Evolutionary conservation across 2,888 invertebrate species (phyloP).

Genomic region (Eupithecia exiguata): DNA sequence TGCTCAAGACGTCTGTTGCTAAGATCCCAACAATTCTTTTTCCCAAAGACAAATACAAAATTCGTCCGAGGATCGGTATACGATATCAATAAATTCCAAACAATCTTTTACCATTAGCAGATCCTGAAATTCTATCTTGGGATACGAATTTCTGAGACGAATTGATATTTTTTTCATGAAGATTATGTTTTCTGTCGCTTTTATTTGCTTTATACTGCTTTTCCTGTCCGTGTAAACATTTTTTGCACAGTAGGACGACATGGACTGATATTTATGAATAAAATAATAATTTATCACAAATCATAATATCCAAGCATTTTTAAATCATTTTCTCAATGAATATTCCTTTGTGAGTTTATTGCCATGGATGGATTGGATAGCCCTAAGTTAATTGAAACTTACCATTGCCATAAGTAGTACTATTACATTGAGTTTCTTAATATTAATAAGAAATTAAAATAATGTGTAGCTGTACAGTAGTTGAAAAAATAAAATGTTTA

Average conservation of each 20-base stretch:
- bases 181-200: constrained; percentile 46
- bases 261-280: not conserved
- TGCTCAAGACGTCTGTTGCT: not conserved
- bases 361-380: too few species aligned
- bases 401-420: too few species aligned
- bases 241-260: not conserved
- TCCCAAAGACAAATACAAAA: constrained; percentile 25
- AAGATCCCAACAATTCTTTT: constrained; percentile 13
- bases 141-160: constrained; percentile 54
- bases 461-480: too few species aligned
- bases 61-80: constrained; percentile 48
- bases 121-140: constrained; percentile 49
- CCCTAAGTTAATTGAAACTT: too few species aligned
- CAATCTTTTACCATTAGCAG: constrained; percentile 62
- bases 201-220: not conserved
- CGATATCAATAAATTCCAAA: constrained; percentile 54
- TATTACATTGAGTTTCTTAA: too few species aligned
- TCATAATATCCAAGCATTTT: not conserved
- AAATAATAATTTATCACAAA: not conserved
- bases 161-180: constrained; percentile 76
- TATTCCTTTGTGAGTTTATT: too few species aligned
- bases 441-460: too few species aligned
- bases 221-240: not conserved
- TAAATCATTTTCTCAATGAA: too few species aligned
- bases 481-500: too few species aligned